Percentiles rank a stretch among this genome's conserved stretches.
Evolutionary conservation across 1,140 invertebrate species (phyloP).

Genomic region (Parapsyche elsis): DNA sequence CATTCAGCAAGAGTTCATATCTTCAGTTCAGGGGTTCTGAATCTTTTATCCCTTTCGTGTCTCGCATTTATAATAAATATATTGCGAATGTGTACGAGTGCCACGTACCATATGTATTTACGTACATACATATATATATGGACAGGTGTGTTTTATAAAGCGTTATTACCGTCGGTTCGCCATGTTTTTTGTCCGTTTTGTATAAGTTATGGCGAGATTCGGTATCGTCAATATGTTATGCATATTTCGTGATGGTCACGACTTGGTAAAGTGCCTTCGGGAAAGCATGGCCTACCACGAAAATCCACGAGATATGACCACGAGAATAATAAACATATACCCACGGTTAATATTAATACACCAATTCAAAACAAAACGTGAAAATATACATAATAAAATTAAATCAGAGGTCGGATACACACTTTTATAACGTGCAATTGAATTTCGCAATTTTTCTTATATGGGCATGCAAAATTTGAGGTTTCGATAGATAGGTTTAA

Average conservation of each 20-base stretch:
- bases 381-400: too few relatives aligned
- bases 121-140: neutral
- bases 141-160: slow-evolving; percentile 35
- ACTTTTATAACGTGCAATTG: too few relatives aligned
- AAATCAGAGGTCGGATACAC: too few relatives aligned
- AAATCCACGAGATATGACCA: slow-evolving; percentile 11
- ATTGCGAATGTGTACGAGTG: neutral
- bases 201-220: slow-evolving; percentile 41
- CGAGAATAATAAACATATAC: neutral
- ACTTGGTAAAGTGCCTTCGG: slow-evolving; percentile 41
- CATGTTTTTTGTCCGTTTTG: slow-evolving; percentile 33
- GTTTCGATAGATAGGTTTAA: too few relatives aligned
- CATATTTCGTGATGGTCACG: slow-evolving; percentile 47
- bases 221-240: slow-evolving; percentile 49
- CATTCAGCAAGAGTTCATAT: too few relatives aligned
- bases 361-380: too few relatives aligned
- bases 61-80: neutral
- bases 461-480: too few relatives aligned
- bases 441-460: too few relatives aligned
- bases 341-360: too few relatives aligned
- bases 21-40: neutral
- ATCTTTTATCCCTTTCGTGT: neutral
- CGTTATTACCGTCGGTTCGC: slow-evolving; percentile 32
- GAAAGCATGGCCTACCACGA: slow-evolving; percentile 33
- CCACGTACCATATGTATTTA: too few relatives aligned